Evolutionary conservation across 2,888 invertebrate species (phyloP).

Genomic region (Drosophila subquinaria): DNA sequence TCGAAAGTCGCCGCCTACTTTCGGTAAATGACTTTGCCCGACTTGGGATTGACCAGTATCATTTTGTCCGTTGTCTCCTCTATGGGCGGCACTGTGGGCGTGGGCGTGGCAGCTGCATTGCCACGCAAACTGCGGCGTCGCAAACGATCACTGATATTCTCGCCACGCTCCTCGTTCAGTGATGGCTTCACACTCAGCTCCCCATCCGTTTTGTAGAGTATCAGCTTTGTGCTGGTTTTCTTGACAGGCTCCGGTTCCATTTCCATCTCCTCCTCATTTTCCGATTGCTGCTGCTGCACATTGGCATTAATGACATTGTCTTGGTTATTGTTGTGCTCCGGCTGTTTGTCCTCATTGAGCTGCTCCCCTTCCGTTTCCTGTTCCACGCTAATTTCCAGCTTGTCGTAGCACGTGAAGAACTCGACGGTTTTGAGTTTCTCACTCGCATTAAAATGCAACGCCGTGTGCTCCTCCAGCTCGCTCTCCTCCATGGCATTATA

Average conservation of each 20-base stretch:
- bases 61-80: constrained; percentile 73
- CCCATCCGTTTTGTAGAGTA: constrained; percentile 82
- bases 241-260: constrained; percentile 24
- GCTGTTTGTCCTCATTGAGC: constrained; percentile 48
- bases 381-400: constrained; percentile 83
- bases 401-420: constrained; percentile 84
- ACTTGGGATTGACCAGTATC: constrained; percentile 85
- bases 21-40: constrained; percentile 85
- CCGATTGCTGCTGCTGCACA: constrained; percentile 34
- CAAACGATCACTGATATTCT: constrained; percentile 83
- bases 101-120: constrained; percentile 55
- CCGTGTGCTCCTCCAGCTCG: constrained; percentile 91
- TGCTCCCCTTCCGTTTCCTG: constrained; percentile 36
- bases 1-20: constrained; percentile 71
- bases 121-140: constrained; percentile 82
- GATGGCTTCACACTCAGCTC: constrained; percentile 76
- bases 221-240: constrained; percentile 75
- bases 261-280: background rate
- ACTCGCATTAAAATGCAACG: constrained; percentile 89
- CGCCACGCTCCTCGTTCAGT: constrained; percentile 52
- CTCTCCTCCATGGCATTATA: constrained; percentile 91
- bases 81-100: constrained; percentile 41
- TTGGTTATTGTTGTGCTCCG: constrained; percentile 79
- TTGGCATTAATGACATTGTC: constrained; percentile 82
- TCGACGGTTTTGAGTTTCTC: constrained; percentile 83